Evolutionary conservation across 2,113 vertebrate genomes (phyloP), one percentile per base, ranked within the genome.

Genomic region (Calidris pugnax): DNA sequence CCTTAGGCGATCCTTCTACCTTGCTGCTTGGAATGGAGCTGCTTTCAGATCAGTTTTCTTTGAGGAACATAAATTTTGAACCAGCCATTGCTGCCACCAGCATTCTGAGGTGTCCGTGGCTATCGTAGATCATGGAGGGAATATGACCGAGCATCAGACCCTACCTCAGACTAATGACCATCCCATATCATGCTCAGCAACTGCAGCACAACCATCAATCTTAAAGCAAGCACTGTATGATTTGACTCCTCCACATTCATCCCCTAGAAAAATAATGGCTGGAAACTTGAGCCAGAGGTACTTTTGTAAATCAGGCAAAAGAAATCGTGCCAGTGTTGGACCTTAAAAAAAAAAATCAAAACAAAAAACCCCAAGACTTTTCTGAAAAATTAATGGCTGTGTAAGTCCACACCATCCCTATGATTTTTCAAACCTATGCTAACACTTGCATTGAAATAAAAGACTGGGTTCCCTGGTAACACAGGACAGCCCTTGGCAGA

Each of bases 111-210:
- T 10, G 15, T 55, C n/a, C 1, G 0, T 26, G 21, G 35, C 12
- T 47, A 11, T 19, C 1, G 0, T n/a, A 80, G 28, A 48, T 72
- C 22, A 63, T 5, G 2, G 22, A 57, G 6, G 3, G 17, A 33
- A 41, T 45, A 48, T 2, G 1, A 9, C 33, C 62, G 41, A 53
- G 20, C 26, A 35, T 72, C 5, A 1, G 32, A 84, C 23, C 10
- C 37, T 41, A 33, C 39, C 50, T 88, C 71, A 81, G 37, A 32
- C 12, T 77, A 51, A 86, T 12, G 28, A 10, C 20, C 8, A 67
- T 50, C 35, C 35, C 41, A 28, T 1, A 0, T 47, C 18, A 39
- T 24, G 47, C 19, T 28, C 4, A 0, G 47, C n/a, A 89, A 47
- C 33, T 90, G 67, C 50, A 59, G 79, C n/a, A 62, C 55, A 84